Base-by-base conservation (phyloP, 2,797 vertebrate genomes). In the Schizopygopsis malacanthus region DNA sequence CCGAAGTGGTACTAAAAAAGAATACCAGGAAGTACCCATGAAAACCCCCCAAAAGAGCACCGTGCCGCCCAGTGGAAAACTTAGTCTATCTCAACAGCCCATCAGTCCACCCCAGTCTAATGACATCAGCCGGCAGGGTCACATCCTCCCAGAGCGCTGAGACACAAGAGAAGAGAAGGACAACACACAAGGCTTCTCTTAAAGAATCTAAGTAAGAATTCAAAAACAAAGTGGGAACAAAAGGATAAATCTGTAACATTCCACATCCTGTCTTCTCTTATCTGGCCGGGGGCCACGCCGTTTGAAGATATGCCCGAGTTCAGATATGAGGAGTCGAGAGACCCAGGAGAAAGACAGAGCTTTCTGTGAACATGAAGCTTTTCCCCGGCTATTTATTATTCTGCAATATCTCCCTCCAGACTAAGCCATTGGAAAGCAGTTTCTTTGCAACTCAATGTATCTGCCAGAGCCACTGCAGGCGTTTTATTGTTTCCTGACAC, bases 211-310 rank as follows among this genome's bases (percentile, higher is more conserved):
- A 56, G 79, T 50, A 69, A 73, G n/a, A 87, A 90, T 65, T 78
- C 18, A 37, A 84, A 73, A 85, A 67, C 75, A 25, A 88, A 85
- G 81, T 88, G 78, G 87, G 33, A 82, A 50, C 67, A n/a, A 82
- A 85, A 87, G 83, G 59, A 76, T 86, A 82, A 70, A 72, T 90
- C 90, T 87, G 69, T 45, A 3, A 78, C 86, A 90, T 79, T 76
- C 6, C 25, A 81, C 89, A 89, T 86, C 80, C 90, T 83, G 84
- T 89, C 77, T 25, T 86, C 52, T 82, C 88, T 91, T 89, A 92
- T 94, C 91, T 88, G 87, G 52, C 79, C 86, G 76, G 50, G 87
- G 86, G 91, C 89, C 83, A 86, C 59, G 22, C 56, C 75, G 69
- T 86, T 81, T 88, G 61, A 91, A 86, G 81, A 91, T 87, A 85